These are phyloP conservation scores for Littorina saxatilis DNA, from an alignment of 1,140 invertebrate genomes.

Conservation along the genomic window DNA sequence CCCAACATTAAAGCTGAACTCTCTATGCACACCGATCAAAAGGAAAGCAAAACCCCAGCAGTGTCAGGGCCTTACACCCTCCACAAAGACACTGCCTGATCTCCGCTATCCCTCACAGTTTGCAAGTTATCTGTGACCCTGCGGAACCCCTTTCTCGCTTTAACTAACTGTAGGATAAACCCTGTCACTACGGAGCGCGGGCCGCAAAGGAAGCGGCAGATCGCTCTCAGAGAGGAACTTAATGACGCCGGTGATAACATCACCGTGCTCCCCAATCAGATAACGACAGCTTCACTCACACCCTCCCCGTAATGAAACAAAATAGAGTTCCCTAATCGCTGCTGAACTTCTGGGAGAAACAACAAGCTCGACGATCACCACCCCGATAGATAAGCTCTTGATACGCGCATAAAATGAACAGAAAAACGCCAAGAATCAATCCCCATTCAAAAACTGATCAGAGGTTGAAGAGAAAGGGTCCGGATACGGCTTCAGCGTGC, in stretches of 20 bases:
- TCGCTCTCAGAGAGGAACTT: slow-evolving; percentile 8
- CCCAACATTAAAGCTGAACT: not conserved
- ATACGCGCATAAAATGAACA: not conserved
- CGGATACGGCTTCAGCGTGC: no score
- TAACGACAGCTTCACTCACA: not conserved
- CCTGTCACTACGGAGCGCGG: not conserved
- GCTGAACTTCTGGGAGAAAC: no score
- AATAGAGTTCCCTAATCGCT: not conserved
- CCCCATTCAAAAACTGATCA: no score
- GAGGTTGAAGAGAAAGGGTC: no score
- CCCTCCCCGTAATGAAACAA: slow-evolving; percentile 15
- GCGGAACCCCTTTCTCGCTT: not conserved
- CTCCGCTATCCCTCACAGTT: not conserved
- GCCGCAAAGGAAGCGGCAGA: slow-evolving; percentile 2
- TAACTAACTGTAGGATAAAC: slow-evolving; percentile 13
- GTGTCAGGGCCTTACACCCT: not conserved
- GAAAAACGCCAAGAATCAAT: not conserved
- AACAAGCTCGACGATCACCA: not conserved
- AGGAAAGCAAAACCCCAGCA: not conserved
- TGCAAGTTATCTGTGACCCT: not conserved
- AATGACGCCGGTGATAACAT: slow-evolving; percentile 23
- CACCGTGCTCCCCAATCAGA: not conserved
- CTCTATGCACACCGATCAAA: not conserved
- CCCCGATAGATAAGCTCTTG: not conserved
- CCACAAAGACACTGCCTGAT: not conserved